Conservation (phyloP, 1,140 invertebrate species). For the Drosophila mayri region DNA sequence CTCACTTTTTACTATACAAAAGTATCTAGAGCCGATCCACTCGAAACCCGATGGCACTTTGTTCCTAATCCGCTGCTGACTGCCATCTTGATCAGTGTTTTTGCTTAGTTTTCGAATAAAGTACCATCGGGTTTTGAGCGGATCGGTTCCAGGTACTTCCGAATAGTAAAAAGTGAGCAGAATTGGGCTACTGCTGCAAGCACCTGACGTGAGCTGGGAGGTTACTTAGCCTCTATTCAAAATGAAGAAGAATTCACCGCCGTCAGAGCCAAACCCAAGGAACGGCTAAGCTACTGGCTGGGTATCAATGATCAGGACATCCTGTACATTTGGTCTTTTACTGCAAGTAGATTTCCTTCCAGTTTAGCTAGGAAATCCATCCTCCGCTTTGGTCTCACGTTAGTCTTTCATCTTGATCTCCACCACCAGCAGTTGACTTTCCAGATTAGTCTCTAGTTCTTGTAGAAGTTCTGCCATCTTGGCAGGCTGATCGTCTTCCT, state of each 20-base stretch:
- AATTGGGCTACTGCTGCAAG: background rate
- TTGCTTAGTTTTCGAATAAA: too few relatives aligned
- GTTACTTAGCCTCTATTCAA: background rate
- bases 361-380: too few relatives aligned
- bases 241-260: background rate
- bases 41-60: background rate
- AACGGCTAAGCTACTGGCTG: background rate
- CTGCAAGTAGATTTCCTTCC: background rate
- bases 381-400: background rate
- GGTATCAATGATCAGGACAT: background rate
- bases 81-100: too few relatives aligned
- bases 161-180: background rate
- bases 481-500: too few relatives aligned
- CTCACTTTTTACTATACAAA: background rate
- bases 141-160: background rate
- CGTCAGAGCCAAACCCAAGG: too few relatives aligned
- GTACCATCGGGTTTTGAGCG: background rate
- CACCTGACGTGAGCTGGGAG: background rate
- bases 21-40: background rate
- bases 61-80: too few relatives aligned
- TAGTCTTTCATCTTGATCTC: background rate
- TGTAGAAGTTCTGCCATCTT: background rate
- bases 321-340: too few relatives aligned
- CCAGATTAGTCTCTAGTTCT: background rate
- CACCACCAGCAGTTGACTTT: background rate